Evolutionary conservation across 2,888 invertebrate species (phyloP).

Genomic region (Liopterus haemorrhoidalis): DNA sequence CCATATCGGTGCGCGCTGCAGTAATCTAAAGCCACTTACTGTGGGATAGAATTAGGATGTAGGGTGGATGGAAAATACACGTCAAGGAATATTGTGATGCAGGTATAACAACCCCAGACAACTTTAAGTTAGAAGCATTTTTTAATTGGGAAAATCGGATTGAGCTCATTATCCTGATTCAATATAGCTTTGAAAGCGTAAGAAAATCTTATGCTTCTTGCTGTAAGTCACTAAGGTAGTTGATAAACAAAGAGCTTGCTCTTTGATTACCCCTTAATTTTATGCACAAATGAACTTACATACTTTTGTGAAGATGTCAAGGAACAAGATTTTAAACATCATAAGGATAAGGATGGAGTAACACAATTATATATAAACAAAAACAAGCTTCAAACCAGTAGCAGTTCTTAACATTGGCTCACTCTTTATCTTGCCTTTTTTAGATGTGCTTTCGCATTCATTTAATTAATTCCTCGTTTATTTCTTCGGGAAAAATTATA

Average conservation of each 20-base stretch:
- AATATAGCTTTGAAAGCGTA: constrained; percentile 30
- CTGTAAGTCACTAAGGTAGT: constrained; percentile 12
- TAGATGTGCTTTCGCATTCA: no score
- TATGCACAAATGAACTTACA: neutral
- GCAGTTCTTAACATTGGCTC: no score
- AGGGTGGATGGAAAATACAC: no score
- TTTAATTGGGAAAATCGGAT: constrained; percentile 50
- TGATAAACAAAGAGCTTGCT: constrained; percentile 14
- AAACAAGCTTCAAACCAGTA: no score
- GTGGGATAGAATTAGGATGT: no score
- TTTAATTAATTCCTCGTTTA: no score
- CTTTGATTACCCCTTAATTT: constrained; percentile 5
- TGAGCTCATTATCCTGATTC: constrained; percentile 46
- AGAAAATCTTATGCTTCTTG: constrained; percentile 36
- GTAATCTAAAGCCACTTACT: no score
- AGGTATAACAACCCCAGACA: constrained; percentile 34
- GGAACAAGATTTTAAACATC: neutral
- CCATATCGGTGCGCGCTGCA: constrained; percentile 19
- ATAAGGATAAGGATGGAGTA: no score
- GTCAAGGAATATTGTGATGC: constrained; percentile 24
- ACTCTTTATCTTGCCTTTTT: no score
- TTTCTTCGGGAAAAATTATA: no score
- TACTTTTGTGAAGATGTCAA: neutral
- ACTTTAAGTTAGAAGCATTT: constrained; percentile 41
- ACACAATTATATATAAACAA: no score